These are phyloP conservation scores for Metaphire vulgaris DNA, from an alignment of 1,140 invertebrate genomes.

Conservation along the genomic window DNA sequence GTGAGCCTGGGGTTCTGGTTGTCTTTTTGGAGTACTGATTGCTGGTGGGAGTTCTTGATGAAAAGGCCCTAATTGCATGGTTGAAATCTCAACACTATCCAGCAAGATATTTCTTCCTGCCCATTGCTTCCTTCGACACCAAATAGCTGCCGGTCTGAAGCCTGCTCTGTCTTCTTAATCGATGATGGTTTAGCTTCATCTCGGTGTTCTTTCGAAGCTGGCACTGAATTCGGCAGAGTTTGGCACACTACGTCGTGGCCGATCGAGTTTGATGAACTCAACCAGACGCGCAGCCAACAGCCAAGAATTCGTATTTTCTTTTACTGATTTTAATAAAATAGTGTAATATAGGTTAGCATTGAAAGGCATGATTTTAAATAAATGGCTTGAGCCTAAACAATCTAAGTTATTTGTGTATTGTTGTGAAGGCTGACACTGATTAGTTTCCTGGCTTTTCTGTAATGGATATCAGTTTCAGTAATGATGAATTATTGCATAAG, in stretches of 20 bases:
- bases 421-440: too few relatives aligned
- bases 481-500: too few relatives aligned
- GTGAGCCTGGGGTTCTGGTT: too few relatives aligned
- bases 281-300: background rate
- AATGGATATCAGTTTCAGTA: too few relatives aligned
- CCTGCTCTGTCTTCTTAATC: background rate
- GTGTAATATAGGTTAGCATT: background rate
- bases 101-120: background rate
- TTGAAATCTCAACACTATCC: background rate
- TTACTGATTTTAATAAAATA: background rate
- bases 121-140: background rate
- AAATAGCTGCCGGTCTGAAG: background rate
- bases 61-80: background rate
- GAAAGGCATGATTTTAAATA: too few relatives aligned
- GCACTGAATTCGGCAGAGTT: background rate
- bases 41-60: background rate
- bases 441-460: too few relatives aligned
- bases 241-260: background rate
- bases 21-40: too few relatives aligned
- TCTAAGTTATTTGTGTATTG: too few relatives aligned
- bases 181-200: background rate
- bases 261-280: background rate
- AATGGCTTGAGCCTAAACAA: too few relatives aligned
- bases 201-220: background rate
- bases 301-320: constrained; percentile 1